phyloP scores from a whole-genome alignment of 2,888 invertebrate genomes.

The Coecobrya sp. region DNA sequence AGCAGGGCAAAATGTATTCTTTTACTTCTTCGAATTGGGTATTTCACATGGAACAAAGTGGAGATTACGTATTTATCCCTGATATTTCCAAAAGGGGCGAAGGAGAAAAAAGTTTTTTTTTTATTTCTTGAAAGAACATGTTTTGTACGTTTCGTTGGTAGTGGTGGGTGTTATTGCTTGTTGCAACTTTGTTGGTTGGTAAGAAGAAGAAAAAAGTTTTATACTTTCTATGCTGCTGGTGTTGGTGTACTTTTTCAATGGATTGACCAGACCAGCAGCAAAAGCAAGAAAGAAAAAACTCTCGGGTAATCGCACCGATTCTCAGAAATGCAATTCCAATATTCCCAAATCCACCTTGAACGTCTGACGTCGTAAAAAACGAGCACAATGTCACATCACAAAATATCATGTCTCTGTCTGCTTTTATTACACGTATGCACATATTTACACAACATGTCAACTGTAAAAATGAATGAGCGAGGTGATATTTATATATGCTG shows the following conservation, averaged over 20 bases:
- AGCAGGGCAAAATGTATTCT: background rate
- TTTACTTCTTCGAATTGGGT: slow-evolving; percentile 16
- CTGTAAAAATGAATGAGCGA: background rate
- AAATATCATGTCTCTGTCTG: background rate
- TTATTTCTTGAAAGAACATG: slow-evolving; percentile 23
- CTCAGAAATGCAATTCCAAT: slow-evolving; percentile 21
- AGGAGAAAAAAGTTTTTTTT: slow-evolving; percentile 40
- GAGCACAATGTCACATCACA: slow-evolving; percentile 14
- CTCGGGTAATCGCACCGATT: slow-evolving; percentile 16
- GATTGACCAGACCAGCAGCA: slow-evolving; percentile 11
- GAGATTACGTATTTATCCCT: slow-evolving; percentile 71
- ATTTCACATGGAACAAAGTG: slow-evolving; percentile 60
- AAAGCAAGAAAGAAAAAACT: no score
- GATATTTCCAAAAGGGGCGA: slow-evolving; percentile 32
- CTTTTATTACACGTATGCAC: background rate
- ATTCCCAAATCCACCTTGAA: slow-evolving; percentile 15
- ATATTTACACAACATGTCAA: background rate
- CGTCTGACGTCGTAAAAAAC: background rate
- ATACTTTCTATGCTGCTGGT: background rate
- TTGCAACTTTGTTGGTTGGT: slow-evolving; percentile 26
- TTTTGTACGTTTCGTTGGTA: background rate
- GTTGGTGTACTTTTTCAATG: background rate
- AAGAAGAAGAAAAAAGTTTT: slow-evolving; percentile 6
- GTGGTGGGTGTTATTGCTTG: background rate
- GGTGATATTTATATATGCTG: background rate